These are phyloP conservation scores for Hipposideros armiger DNA, from an alignment of 2,113 vertebrate genomes.

Conservation along the genomic window DNA sequence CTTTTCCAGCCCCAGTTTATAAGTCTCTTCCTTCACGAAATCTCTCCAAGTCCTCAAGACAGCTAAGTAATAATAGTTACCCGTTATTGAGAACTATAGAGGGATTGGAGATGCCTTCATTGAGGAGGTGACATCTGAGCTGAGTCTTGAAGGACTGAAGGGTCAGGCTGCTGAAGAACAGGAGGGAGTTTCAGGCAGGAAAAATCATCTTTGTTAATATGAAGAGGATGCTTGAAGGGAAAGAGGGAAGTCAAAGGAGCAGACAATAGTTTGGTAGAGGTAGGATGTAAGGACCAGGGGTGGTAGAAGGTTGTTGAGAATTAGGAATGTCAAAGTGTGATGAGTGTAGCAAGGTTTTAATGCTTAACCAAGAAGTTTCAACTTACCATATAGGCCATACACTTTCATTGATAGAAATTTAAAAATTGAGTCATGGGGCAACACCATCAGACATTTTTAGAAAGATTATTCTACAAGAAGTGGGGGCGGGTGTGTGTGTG, in stretches of 20 bases:
- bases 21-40: neutral
- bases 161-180: neutral
- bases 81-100: neutral
- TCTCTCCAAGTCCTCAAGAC: neutral
- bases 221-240: neutral
- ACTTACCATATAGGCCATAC: neutral
- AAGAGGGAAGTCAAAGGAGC: neutral
- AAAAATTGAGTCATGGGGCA: neutral
- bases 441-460: neutral
- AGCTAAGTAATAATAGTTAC: neutral
- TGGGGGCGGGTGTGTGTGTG: neutral
- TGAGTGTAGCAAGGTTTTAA: neutral
- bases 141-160: neutral
- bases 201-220: neutral
- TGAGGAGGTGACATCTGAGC: neutral
- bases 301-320: neutral
- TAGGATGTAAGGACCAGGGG: neutral
- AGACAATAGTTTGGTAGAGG: neutral
- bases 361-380: neutral
- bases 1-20: neutral
- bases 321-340: neutral
- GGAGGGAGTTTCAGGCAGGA: neutral
- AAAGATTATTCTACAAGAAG: neutral
- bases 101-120: neutral
- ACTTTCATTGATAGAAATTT: neutral